phyloP scores from a whole-genome alignment of 2,888 invertebrate genomes.

The Drosophila acutilabella region DNA sequence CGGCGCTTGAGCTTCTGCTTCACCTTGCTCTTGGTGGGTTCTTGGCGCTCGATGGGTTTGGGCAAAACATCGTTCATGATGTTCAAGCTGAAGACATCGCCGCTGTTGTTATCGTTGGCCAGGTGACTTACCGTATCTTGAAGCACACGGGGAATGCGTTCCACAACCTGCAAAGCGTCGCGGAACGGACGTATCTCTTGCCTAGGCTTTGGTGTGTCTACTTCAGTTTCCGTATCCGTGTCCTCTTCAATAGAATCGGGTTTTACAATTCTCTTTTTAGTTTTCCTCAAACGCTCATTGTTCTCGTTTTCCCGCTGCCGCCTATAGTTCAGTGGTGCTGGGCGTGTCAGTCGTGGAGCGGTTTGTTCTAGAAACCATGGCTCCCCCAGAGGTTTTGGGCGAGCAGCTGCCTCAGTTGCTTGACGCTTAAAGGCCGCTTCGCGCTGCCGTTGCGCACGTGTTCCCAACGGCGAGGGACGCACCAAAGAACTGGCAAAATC shows the following conservation, averaged over 20 bases:
- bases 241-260: conserved; percentile 37
- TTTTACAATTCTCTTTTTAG: conserved; percentile 25
- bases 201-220: conserved; percentile 1
- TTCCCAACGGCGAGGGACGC: conserved; percentile 79
- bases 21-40: conserved; percentile 1
- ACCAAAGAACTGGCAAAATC: conserved; percentile 78
- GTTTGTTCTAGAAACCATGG: conserved; percentile 67
- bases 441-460: conserved; percentile 38
- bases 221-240: background rate
- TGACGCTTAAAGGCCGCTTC: conserved; percentile 47
- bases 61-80: conserved; percentile 61
- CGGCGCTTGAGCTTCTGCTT: conserved; percentile 25
- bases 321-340: conserved; percentile 55
- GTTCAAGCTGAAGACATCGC: conserved; percentile 68
- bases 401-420: background rate
- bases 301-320: conserved; percentile 11
- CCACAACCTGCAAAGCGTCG: conserved; percentile 68
- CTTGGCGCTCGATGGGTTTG: conserved; percentile 36
- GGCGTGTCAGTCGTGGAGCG: conserved; percentile 55
- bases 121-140: conserved; percentile 69
- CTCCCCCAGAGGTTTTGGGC: conserved; percentile 25
- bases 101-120: conserved; percentile 52
- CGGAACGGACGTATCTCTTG: conserved; percentile 65
- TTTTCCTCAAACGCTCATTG: conserved; percentile 18
- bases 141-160: conserved; percentile 67